Conservation (phyloP, 2,888 invertebrate genomes). For the Callyntrura sp. region DNA sequence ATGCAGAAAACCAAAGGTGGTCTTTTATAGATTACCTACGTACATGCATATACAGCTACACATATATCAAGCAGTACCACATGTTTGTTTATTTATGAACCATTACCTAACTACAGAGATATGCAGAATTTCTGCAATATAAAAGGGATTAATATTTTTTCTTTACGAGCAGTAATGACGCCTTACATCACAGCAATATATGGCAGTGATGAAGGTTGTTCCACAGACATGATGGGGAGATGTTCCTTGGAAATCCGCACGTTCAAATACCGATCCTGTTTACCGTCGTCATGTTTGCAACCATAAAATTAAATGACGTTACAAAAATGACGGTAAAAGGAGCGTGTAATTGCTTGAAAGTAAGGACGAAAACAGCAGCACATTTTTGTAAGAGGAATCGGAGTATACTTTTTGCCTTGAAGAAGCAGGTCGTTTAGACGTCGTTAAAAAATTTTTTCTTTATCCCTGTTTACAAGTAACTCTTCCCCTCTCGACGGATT, state of each 20-base stretch:
- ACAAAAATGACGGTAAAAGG: too few species aligned
- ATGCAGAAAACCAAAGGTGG: background rate
- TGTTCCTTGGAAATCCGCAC: too few species aligned
- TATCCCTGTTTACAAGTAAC: background rate
- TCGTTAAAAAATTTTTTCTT: background rate
- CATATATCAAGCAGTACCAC: background rate
- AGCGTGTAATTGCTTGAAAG: background rate
- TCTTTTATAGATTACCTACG: background rate
- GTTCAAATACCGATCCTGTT: too few species aligned
- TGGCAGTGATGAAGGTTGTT: background rate
- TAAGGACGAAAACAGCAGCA: background rate
- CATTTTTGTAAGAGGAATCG: background rate
- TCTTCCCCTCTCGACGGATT: background rate
- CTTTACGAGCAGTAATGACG: background rate
- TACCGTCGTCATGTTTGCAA: too few species aligned
- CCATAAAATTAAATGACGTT: too few species aligned
- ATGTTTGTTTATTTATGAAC: conserved; percentile 15
- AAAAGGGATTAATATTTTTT: conserved; percentile 15
- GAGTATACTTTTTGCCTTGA: too few species aligned
- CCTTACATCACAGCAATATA: background rate
- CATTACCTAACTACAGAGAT: background rate
- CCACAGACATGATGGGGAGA: too few species aligned
- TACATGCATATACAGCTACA: background rate
- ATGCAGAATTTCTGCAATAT: conserved; percentile 6
- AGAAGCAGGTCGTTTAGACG: too few species aligned